Conservation (phyloP, 2,797 vertebrate species). For the Craterocephalus amniculus region DNA sequence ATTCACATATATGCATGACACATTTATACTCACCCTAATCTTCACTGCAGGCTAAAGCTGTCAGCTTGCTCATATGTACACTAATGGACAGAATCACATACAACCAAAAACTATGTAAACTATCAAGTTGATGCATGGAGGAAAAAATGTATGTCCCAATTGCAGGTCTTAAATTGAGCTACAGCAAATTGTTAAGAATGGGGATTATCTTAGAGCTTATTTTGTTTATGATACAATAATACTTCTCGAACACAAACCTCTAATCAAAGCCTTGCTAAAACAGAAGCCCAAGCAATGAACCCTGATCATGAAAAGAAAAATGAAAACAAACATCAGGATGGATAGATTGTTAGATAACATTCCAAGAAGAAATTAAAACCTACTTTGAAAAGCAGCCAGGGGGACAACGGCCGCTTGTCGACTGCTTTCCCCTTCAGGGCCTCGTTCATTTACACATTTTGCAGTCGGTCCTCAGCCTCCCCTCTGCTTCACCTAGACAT, state of each 20-base stretch:
- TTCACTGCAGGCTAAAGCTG: slow-evolving; percentile 43
- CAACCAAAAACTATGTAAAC: slow-evolving; percentile 55
- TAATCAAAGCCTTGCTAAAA: slow-evolving; percentile 10
- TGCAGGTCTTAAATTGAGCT: slow-evolving; percentile 8
- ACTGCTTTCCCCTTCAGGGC: slow-evolving; percentile 68
- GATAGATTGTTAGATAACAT: slow-evolving; percentile 15
- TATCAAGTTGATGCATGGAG: slow-evolving; percentile 41
- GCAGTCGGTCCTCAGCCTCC: slow-evolving; percentile 63
- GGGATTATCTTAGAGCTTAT: not conserved
- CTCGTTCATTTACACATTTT: slow-evolving; percentile 67
- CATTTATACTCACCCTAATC: slow-evolving; percentile 32
- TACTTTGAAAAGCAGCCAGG: slow-evolving; percentile 58
- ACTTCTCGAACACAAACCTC: slow-evolving; percentile 17
- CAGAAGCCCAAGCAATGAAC: slow-evolving; percentile 28
- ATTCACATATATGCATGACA: slow-evolving; percentile 45
- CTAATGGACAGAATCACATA: slow-evolving; percentile 63
- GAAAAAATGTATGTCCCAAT: slow-evolving; percentile 34
- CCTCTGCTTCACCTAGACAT: slow-evolving; percentile 61
- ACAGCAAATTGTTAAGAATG: slow-evolving; percentile 16
- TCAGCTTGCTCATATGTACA: slow-evolving; percentile 57
- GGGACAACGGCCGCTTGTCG: slow-evolving; percentile 67
- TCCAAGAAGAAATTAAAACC: slow-evolving; percentile 56
- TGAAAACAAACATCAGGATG: slow-evolving; percentile 17
- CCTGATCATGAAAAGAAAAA: slow-evolving; percentile 24
- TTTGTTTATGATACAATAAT: not conserved